Evolutionary conservation across 2,797 vertebrate species (phyloP).

Genomic region (Hydrophis major): DNA sequence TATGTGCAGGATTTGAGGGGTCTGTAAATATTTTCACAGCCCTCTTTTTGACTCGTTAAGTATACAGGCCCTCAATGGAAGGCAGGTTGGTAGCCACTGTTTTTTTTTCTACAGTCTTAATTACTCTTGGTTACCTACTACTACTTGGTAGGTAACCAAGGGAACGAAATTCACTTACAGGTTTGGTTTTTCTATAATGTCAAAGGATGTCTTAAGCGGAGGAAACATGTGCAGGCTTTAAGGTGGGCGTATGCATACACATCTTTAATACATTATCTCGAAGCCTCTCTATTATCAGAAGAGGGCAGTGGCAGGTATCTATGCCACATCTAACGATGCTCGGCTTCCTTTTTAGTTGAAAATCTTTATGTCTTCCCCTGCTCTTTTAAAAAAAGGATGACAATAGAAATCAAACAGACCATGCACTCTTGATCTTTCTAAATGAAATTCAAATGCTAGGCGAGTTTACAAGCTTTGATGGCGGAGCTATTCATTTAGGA

Average conservation of each 20-base stretch:
- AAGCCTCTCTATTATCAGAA: neutral
- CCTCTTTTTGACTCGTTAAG: no score
- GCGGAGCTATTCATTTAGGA: no score
- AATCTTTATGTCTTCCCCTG: neutral
- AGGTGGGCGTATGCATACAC: neutral
- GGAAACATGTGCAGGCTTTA: neutral
- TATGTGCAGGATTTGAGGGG: no score
- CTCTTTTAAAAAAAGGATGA: neutral
- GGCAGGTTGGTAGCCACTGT: no score
- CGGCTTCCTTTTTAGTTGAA: neutral
- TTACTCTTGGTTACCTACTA: no score
- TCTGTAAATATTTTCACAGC: no score
- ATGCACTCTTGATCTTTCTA: neutral
- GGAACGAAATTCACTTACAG: neutral
- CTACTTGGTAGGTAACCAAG: neutral
- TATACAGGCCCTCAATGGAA: no score
- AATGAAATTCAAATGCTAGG: neutral
- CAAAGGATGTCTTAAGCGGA: neutral
- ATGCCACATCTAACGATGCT: neutral
- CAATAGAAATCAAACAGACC: neutral
- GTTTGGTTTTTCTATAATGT: neutral
- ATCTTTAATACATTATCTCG: neutral
- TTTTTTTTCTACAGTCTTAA: no score
- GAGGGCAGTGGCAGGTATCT: slow-evolving; percentile 9
- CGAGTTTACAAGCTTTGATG: neutral